A percentile compares a stretch with the other conserved stretches of the same genome.
These are phyloP conservation scores for Polydrusus cervinus DNA, from an alignment of 2,888 invertebrate species.

Conservation along the genomic window DNA sequence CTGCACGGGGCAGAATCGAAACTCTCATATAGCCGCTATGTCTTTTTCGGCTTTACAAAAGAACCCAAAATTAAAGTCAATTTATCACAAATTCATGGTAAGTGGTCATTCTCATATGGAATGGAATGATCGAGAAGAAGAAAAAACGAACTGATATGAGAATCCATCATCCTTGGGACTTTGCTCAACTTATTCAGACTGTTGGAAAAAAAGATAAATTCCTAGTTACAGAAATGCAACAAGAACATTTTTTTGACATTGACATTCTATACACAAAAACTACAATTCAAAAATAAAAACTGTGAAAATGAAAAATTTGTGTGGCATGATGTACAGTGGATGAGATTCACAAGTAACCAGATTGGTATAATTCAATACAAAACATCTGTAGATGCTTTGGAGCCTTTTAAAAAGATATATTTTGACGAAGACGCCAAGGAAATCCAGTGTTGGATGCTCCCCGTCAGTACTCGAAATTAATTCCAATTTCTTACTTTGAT, in stretches of 20 bases:
- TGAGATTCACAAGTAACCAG: slow-evolving; percentile 5
- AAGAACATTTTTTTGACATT: too few species aligned
- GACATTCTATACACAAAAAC: slow-evolving; percentile 1
- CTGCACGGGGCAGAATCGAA: slow-evolving; percentile 42
- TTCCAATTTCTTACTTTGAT: background rate
- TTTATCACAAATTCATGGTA: slow-evolving; percentile 52
- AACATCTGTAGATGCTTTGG: background rate
- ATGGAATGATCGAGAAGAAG: slow-evolving; percentile 47
- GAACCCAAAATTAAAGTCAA: slow-evolving; percentile 7
- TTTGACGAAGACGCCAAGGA: background rate
- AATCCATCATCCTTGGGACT: background rate
- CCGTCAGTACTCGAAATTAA: background rate
- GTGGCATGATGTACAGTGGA: slow-evolving; percentile 28
- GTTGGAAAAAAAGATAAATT: too few species aligned
- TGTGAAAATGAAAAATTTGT: background rate
- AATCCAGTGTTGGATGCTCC: background rate
- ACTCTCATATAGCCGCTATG: slow-evolving; percentile 46
- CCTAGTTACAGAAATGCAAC: slow-evolving; percentile 11
- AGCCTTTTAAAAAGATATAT: background rate
- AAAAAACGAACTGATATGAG: slow-evolving; percentile 39
- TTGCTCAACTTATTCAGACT: too few species aligned
- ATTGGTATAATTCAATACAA: background rate
- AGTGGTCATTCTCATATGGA: slow-evolving; percentile 50
- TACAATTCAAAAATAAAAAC: slow-evolving; percentile 1
- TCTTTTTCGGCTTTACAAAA: slow-evolving; percentile 36